Percentiles rank a stretch among this genome's conserved stretches.
These are phyloP conservation scores for Drosophila varians DNA, from an alignment of 1,140 invertebrate genomes.

Conservation along the genomic window DNA sequence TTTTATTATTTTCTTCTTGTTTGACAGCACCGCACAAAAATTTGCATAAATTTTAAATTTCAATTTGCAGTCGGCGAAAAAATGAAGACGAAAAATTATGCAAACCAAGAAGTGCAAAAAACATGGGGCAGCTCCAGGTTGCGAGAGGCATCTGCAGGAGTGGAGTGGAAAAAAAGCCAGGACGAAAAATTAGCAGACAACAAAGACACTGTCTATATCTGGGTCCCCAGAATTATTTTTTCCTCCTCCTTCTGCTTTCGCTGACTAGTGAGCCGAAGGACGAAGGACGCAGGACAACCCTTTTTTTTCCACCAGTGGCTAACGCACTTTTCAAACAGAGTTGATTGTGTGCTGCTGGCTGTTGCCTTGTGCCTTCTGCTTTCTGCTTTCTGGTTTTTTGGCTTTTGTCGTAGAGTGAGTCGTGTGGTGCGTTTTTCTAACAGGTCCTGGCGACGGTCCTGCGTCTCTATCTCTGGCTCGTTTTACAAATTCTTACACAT, in stretches of 20 bases:
- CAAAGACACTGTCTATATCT: constrained; percentile 47
- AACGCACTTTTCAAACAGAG: constrained; percentile 39
- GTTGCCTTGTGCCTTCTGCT: constrained; percentile 15
- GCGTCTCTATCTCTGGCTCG: constrained; percentile 46
- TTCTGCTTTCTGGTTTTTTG: constrained; percentile 29
- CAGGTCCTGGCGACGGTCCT: constrained; percentile 13
- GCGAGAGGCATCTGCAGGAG: constrained; percentile 26
- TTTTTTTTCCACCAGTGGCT: constrained; percentile 13
- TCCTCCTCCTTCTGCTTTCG: neutral
- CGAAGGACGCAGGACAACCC: constrained; percentile 22
- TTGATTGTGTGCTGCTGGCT: constrained; percentile 31
- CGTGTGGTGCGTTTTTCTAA: constrained; percentile 42
- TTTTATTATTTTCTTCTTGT: constrained; percentile 30
- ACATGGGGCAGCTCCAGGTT: constrained; percentile 23
- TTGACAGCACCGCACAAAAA: constrained; percentile 51
- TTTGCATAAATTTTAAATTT: constrained; percentile 82
- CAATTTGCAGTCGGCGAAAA: constrained; percentile 65
- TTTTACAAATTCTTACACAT: constrained; percentile 81
- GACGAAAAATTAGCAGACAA: constrained; percentile 77
- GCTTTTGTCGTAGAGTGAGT: constrained; percentile 54
- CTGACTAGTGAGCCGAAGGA: constrained; percentile 13
- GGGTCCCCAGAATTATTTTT: neutral
- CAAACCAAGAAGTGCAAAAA: constrained; percentile 34
- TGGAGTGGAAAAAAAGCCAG: constrained; percentile 34
- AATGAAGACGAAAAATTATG: constrained; percentile 54